A percentile compares a stretch with the other conserved stretches of the same genome.
Conservation (phyloP, 2,888 invertebrate genomes). For the Craniophora ligustri region DNA sequence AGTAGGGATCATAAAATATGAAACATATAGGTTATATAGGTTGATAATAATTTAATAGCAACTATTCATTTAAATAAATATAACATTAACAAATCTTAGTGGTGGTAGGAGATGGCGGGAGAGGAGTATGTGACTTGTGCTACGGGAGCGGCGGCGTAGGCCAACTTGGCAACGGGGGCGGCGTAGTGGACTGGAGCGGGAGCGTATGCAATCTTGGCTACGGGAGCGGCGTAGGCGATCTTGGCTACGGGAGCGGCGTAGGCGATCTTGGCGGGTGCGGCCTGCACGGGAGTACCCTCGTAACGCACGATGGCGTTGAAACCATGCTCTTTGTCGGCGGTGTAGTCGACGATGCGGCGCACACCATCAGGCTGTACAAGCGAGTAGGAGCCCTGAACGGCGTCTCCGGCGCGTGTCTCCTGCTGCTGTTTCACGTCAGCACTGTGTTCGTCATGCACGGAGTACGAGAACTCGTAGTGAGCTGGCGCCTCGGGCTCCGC, state of each 20-base stretch:
- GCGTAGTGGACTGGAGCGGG: constrained; percentile 71
- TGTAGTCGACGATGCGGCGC: constrained; percentile 81
- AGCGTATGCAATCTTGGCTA: constrained; percentile 60
- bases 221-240: constrained; percentile 50
- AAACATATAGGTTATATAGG: background rate
- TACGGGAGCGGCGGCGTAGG: constrained; percentile 61
- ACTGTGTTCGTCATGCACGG: constrained; percentile 78
- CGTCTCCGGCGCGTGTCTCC: constrained; percentile 78
- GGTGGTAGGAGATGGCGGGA: constrained; percentile 76
- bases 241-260: constrained; percentile 43
- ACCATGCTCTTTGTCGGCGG: constrained; percentile 77
- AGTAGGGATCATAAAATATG: background rate
- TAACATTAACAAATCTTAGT: constrained; percentile 56
- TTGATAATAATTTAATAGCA: constrained; percentile 41
- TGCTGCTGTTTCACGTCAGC: constrained; percentile 84
- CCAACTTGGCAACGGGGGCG: constrained; percentile 65
- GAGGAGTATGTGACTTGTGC: constrained; percentile 74
- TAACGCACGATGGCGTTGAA: constrained; percentile 83
- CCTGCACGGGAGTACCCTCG: constrained; percentile 71
- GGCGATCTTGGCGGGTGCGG: constrained; percentile 48
- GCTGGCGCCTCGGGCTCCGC: constrained; percentile 75
- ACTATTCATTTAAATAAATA: constrained; percentile 17
- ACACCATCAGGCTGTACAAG: constrained; percentile 83
- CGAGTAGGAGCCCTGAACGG: constrained; percentile 81
- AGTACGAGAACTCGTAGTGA: constrained; percentile 80